Base-by-base conservation (phyloP, 2,113 vertebrate genomes). In the Epinephelus fuscoguttatus region DNA sequence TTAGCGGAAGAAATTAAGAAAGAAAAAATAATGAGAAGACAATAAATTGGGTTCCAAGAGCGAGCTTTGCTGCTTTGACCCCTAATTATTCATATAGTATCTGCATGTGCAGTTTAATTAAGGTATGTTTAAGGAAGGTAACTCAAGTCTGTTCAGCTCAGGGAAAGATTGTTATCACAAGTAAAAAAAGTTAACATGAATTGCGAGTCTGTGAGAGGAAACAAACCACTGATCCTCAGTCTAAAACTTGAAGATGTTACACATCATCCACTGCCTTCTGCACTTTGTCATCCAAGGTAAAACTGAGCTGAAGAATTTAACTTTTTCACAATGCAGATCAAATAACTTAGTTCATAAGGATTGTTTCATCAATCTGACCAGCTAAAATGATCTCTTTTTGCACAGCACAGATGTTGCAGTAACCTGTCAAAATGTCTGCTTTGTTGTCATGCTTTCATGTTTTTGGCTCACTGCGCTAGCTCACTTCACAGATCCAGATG, bases 371-470 rank as follows among this genome's bases (percentile, higher is more conserved):
- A 45, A 63, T 64, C 69, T 21, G 15, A 37, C 33, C 18, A 27
- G 40, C 23, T 63, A 12, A 57, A 62, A 78, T 25, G 21, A 18
- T 33, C n/a, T 17, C 9, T 69, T 74, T 72, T 70, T 70, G 61
- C 4, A 4, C 53, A 73, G 62, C 55, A 62, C 68, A 82, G 70
- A 75, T 81, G 49, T 57, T 61, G 45, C 81, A 67, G 37, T 47
- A 56, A 67, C 79, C 79, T 84, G 84, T 85, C 81, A 77, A 75
- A 86, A 42, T 60, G 52, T 80, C 64, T 17, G 64, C 89, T 85
- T 87, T 91, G 86, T 80, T 88, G 81, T 75, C 15, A 23, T 8
- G 27, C 81, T 89, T 87, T 87, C 19, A 87, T 87, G 75, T 84
- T 86, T 84, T 77, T 86, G 78, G 71, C 81, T 70, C 62, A 15